phyloP scores from a whole-genome alignment of 2,113 vertebrate genomes.

The Uria aalge region DNA sequence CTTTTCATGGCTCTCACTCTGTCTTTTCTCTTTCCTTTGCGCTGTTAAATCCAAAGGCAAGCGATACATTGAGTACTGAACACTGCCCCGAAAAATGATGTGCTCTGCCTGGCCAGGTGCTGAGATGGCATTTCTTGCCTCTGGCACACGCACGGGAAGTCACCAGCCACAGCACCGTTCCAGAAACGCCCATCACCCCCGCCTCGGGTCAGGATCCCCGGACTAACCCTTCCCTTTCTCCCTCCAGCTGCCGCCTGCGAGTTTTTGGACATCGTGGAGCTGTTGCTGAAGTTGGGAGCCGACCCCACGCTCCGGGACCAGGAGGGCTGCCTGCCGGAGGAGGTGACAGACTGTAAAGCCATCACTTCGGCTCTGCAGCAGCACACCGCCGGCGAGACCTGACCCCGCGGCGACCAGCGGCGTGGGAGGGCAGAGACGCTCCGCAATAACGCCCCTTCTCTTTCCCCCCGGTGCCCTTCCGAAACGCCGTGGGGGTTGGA shows the following conservation, averaged over 20 bases:
- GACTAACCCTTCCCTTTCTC: neutral
- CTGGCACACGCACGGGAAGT: neutral
- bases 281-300: slow-evolving; percentile 86
- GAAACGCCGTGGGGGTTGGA: neutral
- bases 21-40: neutral
- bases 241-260: slow-evolving; percentile 90
- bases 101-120: neutral
- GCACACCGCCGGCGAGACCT: slow-evolving; percentile 56
- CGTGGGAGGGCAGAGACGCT: neutral
- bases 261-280: slow-evolving; percentile 92
- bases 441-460: neutral
- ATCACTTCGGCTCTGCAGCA: slow-evolving; percentile 84
- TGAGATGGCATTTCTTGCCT: neutral
- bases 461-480: neutral
- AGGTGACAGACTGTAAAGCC: slow-evolving; percentile 88
- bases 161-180: neutral
- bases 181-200: neutral
- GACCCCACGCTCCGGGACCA: slow-evolving; percentile 88
- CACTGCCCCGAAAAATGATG: neutral
- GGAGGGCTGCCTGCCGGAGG: slow-evolving; percentile 91
- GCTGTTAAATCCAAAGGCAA: neutral
- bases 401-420: neutral
- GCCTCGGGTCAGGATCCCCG: neutral
- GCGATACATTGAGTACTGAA: neutral
- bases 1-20: neutral